Evolutionary conservation across 2,113 vertebrate species (phyloP).

Genomic region (Salvelinus alpinus): DNA sequence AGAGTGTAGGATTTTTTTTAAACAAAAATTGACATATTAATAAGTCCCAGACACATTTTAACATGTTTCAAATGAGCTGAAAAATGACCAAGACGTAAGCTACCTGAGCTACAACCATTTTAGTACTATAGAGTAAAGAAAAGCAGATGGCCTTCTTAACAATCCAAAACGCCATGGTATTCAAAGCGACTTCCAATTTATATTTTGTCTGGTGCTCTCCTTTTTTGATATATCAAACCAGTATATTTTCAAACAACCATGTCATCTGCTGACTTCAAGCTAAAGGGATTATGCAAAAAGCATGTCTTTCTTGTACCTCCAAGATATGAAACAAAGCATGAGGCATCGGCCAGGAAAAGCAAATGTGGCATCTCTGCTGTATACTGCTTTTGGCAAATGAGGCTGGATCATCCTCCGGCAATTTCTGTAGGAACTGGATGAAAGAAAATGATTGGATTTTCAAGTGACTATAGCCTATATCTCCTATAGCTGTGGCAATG

Average conservation of each 20-base stretch:
- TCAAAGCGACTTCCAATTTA: conserved; percentile 5
- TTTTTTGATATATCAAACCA: conserved; percentile 45
- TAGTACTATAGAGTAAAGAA: background rate
- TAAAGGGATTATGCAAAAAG: conserved; percentile 12
- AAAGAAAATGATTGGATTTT: conserved; percentile 38
- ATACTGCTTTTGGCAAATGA: conserved; percentile 52
- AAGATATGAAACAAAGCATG: conserved; percentile 59
- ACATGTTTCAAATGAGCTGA: no score
- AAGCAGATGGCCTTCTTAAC: no score
- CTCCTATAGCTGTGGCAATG: conserved; percentile 13
- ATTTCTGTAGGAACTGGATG: conserved; percentile 50
- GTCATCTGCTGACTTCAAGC: conserved; percentile 49
- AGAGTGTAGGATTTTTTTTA: conserved; percentile 35
- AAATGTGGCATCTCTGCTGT: conserved; percentile 53
- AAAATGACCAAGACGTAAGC: no score
- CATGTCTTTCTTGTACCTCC: conserved; percentile 49
- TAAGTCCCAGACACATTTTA: conserved; percentile 52
- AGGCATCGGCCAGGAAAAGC: conserved; percentile 46
- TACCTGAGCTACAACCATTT: background rate
- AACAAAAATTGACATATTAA: conserved; percentile 52
- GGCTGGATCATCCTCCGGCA: conserved; percentile 42
- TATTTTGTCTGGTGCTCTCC: conserved; percentile 16
- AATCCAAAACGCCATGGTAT: no score
- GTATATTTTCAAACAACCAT: conserved; percentile 46
- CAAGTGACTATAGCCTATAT: conserved; percentile 37